phyloP scores from a whole-genome alignment of 2,797 vertebrate genomes.

The Pithecia hirsuta region DNA sequence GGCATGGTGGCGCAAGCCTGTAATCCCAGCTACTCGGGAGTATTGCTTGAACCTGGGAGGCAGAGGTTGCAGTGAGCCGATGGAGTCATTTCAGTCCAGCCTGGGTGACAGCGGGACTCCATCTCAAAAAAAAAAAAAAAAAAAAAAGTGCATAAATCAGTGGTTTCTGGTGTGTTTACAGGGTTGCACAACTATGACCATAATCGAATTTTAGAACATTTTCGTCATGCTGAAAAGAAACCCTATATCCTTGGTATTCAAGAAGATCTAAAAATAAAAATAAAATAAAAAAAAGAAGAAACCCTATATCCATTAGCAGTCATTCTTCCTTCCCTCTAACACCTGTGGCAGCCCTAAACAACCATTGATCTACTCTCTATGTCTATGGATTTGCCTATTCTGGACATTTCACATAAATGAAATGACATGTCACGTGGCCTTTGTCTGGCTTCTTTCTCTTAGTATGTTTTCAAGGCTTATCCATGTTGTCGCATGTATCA shows the following conservation, averaged over 20 bases:
- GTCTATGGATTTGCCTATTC: conserved; percentile 43
- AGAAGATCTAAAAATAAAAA: too few species aligned
- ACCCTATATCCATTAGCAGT: conserved; percentile 2
- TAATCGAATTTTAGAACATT: conserved; percentile 54
- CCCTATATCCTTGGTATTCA: background rate
- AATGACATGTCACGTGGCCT: conserved; percentile 4
- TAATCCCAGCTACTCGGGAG: too few species aligned
- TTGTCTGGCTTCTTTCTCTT: conserved; percentile 32
- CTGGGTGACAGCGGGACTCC: too few species aligned
- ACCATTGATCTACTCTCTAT: conserved; percentile 25
- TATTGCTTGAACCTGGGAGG: too few species aligned
- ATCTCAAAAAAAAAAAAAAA: too few species aligned
- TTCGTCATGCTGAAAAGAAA: conserved; percentile 45
- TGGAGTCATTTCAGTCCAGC: too few species aligned
- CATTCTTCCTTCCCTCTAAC: background rate
- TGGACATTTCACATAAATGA: conserved; percentile 18
- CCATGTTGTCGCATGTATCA: background rate
- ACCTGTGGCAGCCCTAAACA: background rate
- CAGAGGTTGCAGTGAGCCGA: too few species aligned
- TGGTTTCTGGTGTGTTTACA: conserved; percentile 35
- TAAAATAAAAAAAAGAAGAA: background rate
- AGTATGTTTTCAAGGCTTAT: conserved; percentile 1
- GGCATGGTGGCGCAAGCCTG: too few species aligned
- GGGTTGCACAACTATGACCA: background rate
- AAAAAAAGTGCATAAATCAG: background rate